phyloP scores from a whole-genome alignment of 2,888 invertebrate genomes.

The Criorhina ranunculi region DNA sequence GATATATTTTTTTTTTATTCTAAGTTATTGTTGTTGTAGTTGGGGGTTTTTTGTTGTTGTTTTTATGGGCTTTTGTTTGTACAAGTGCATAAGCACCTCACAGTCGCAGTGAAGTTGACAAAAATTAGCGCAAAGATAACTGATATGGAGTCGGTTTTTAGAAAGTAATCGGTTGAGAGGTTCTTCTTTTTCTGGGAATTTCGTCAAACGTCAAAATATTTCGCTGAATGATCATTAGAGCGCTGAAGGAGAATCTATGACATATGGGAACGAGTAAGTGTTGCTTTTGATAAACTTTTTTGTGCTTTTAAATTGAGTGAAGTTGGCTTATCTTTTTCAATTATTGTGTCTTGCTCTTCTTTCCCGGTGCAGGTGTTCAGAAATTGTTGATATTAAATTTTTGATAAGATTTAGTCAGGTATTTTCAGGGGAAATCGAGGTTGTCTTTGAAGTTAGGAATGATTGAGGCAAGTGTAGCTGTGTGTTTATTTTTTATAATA shows the following conservation, averaged over 20 bases:
- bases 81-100: constrained; percentile 33
- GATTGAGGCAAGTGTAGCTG: background rate
- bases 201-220: background rate
- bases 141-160: constrained; percentile 8
- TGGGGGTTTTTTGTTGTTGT: background rate
- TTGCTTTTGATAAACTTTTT: constrained; percentile 1
- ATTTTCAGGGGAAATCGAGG: background rate
- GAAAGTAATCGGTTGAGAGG: background rate
- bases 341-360: constrained; percentile 16
- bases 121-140: constrained; percentile 24
- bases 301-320: background rate
- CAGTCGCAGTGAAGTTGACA: constrained; percentile 1
- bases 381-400: constrained; percentile 2
- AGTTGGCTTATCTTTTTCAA: constrained; percentile 15
- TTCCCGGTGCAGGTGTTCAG: constrained; percentile 27
- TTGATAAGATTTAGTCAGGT: constrained; percentile 9
- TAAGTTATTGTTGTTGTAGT: constrained; percentile 3
- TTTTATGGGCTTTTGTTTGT: background rate
- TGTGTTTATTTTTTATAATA: too few species aligned
- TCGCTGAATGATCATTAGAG: constrained; percentile 7
- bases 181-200: constrained; percentile 29
- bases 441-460: background rate
- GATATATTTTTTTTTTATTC: constrained; percentile 41
- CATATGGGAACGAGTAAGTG: constrained; percentile 36
- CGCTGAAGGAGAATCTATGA: constrained; percentile 30